Evolutionary conservation across 1,140 invertebrate species (phyloP).

Genomic region (Heliconius eleuchia): DNA sequence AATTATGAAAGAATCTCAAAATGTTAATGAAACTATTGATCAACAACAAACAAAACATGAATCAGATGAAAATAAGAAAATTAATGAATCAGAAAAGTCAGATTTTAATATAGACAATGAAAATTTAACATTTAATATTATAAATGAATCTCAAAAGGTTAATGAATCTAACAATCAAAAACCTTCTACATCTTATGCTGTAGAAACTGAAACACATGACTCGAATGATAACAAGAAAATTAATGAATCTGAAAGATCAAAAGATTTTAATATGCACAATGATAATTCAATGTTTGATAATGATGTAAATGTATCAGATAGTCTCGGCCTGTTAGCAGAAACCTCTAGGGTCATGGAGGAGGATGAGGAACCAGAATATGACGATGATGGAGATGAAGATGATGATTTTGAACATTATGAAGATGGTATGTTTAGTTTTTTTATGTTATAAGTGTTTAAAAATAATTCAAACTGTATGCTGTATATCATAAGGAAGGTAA

Average conservation of each 20-base stretch:
- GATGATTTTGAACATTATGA: slow-evolving; percentile 61
- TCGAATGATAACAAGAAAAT: neutral
- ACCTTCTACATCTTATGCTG: slow-evolving; percentile 21
- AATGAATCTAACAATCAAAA: neutral
- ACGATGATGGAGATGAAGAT: slow-evolving; percentile 74
- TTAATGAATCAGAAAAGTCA: too few relatives aligned
- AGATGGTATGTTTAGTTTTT: slow-evolving; percentile 55
- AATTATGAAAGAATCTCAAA: neutral
- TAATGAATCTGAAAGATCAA: neutral
- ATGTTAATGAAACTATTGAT: too few relatives aligned
- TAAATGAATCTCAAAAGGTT: slow-evolving; percentile 34
- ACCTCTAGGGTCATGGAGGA: slow-evolving; percentile 61
- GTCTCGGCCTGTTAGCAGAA: slow-evolving; percentile 64
- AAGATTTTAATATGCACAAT: neutral
- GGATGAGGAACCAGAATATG: slow-evolving; percentile 64
- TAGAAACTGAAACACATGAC: slow-evolving; percentile 5
- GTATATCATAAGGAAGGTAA: too few relatives aligned
- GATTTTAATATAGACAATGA: too few relatives aligned
- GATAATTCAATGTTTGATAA: slow-evolving; percentile 27
- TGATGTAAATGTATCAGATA: slow-evolving; percentile 51
- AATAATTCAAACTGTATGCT: too few relatives aligned
- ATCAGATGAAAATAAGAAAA: too few relatives aligned
- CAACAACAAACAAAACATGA: too few relatives aligned
- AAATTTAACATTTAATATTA: slow-evolving; percentile 24
- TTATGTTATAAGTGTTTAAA: neutral